phyloP scores from a whole-genome alignment of 2,888 invertebrate genomes.

The Nomada hirtipes region DNA sequence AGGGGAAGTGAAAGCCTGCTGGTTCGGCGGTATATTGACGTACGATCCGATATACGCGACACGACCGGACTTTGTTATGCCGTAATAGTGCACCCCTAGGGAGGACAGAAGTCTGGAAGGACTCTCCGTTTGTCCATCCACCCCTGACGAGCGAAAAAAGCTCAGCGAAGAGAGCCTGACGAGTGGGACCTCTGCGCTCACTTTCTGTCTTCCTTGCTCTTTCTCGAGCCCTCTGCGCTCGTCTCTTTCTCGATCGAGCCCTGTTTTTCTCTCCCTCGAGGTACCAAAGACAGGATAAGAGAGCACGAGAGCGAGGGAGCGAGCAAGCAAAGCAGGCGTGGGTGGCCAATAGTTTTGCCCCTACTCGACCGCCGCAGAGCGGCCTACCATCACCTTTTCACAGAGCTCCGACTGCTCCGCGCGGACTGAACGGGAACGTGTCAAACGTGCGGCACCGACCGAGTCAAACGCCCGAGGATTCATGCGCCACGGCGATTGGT shows the following conservation, averaged over 20 bases:
- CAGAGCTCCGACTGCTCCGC: conserved; percentile 71
- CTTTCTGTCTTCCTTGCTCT: conserved; percentile 12
- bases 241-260: conserved; percentile 28
- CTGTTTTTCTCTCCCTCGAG: conserved; percentile 68
- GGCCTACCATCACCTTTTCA: conserved; percentile 69
- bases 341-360: conserved; percentile 83
- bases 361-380: conserved; percentile 75
- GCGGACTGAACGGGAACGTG: conserved; percentile 74
- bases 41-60: conserved; percentile 79
- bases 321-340: conserved; percentile 74
- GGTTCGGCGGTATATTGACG: conserved; percentile 78
- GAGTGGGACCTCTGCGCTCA: conserved; percentile 73
- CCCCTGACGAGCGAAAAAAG: conserved; percentile 76
- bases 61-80: conserved; percentile 80
- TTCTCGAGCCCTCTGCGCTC: conserved; percentile 10
- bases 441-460: conserved; percentile 31
- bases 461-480: conserved; percentile 16
- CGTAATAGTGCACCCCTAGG: conserved; percentile 77
- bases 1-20: conserved; percentile 53
- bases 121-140: conserved; percentile 74
- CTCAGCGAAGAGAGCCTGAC: conserved; percentile 78
- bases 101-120: conserved; percentile 76
- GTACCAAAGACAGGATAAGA: conserved; percentile 56
- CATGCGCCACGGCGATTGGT: conserved; percentile 66
- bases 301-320: conserved; percentile 39